Conservation (phyloP, 23 tunicate genomes). For the Styela clava region DNA sequence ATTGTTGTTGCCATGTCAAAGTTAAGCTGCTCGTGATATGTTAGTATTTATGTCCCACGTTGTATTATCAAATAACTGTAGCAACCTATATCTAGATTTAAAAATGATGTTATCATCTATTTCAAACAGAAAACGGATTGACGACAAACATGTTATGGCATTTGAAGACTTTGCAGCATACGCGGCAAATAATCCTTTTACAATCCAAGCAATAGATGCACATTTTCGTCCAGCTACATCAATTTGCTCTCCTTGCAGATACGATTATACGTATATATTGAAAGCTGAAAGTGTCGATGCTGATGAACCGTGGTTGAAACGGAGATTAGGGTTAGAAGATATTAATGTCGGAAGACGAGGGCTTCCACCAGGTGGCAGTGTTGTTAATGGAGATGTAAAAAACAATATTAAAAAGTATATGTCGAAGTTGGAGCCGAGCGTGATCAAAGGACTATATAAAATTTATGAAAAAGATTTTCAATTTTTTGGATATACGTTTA, state of each 20-base stretch:
- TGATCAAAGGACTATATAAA: constrained; percentile 12
- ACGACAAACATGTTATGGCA: not conserved
- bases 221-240: constrained; percentile 17
- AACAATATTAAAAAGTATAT: constrained; percentile 18
- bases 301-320: constrained; percentile 18
- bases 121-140: constrained; percentile 6
- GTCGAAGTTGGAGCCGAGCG: not conserved
- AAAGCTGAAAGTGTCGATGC: constrained; percentile 30
- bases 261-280: constrained; percentile 12
- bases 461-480: constrained; percentile 19
- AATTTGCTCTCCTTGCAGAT: constrained; percentile 4
- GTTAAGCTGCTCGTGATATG: too few relatives aligned
- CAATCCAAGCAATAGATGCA: not conserved
- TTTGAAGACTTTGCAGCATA: constrained; percentile 20
- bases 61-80: too few relatives aligned
- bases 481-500: constrained; percentile 27
- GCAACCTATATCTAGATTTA: too few relatives aligned
- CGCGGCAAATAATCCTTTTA: not conserved
- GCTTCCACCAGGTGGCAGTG: constrained; percentile 21
- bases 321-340: constrained; percentile 4
- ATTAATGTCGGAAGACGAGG: constrained; percentile 4
- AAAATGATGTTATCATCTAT: too few relatives aligned
- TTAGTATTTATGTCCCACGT: too few relatives aligned
- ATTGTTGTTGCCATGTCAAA: too few relatives aligned
- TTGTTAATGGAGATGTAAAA: constrained; percentile 18